A percentile compares a stretch with the other conserved stretches of the same genome.
These are phyloP conservation scores for Datnioides undecimradiatus DNA, from an alignment of 2,113 vertebrate species.

Conservation along the genomic window DNA sequence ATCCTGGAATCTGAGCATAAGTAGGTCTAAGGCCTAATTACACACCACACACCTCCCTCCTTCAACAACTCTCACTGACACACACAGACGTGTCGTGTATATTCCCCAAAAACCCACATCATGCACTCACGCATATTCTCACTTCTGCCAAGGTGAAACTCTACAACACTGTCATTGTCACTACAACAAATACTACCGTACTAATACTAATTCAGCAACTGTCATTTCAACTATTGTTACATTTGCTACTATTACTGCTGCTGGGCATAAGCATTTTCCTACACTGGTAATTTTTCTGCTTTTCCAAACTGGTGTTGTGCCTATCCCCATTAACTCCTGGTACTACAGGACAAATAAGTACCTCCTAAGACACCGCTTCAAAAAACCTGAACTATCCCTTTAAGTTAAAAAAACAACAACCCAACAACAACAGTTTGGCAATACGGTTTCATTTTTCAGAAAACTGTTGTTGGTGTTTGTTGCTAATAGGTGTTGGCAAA, in stretches of 20 bases:
- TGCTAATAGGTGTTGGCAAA: not conserved
- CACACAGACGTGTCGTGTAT: not conserved
- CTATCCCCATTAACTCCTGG: too few relatives aligned
- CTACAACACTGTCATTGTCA: not conserved
- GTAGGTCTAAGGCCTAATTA: not conserved
- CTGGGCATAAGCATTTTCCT: too few relatives aligned
- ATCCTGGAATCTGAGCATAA: slow-evolving; percentile 12
- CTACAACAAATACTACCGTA: not conserved
- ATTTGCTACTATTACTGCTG: not conserved
- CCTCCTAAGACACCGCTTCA: too few relatives aligned
- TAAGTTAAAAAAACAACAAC: not conserved
- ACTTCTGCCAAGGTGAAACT: not conserved
- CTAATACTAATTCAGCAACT: not conserved
- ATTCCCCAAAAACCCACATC: not conserved
- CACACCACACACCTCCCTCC: not conserved
- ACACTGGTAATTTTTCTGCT: too few relatives aligned
- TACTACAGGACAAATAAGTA: too few relatives aligned
- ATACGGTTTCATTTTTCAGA: not conserved
- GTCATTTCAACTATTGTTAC: not conserved
- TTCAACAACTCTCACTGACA: slow-evolving; percentile 10
- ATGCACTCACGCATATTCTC: not conserved
- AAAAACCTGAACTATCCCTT: not conserved
- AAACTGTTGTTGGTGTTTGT: not conserved
- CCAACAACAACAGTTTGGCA: not conserved
- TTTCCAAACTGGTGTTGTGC: too few relatives aligned